phyloP scores from a whole-genome alignment of 2,797 vertebrate genomes.

The Falco naumanni region DNA sequence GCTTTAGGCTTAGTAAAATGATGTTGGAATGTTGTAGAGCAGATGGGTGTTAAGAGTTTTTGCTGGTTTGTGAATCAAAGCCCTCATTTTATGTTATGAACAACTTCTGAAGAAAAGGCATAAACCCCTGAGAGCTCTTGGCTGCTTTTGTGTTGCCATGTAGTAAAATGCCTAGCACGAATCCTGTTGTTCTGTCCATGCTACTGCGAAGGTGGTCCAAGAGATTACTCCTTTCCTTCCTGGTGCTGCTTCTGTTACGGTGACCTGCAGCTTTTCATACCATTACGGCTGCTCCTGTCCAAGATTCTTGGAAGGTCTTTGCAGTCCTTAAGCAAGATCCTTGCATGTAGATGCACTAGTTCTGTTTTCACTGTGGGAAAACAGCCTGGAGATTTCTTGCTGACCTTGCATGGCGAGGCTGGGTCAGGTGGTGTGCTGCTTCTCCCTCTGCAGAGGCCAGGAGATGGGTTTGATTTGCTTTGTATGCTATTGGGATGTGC shows the following conservation, averaged over 20 bases:
- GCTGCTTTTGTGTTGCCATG: not conserved
- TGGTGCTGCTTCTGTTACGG: not conserved
- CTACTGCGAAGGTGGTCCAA: not conserved
- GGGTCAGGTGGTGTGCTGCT: not conserved
- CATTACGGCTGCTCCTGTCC: not conserved
- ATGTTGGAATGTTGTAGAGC: not conserved
- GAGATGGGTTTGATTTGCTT: not conserved
- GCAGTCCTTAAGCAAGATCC: not conserved
- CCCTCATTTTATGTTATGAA: not conserved
- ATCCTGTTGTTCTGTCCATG: not conserved
- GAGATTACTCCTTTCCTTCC: not conserved
- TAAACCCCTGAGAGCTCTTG: not conserved
- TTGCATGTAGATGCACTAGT: fast-evolving
- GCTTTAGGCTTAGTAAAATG: not conserved
- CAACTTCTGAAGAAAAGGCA: not conserved
- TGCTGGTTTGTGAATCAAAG: not conserved
- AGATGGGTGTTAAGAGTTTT: not conserved
- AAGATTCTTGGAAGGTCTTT: not conserved
- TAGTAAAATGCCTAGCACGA: fast-evolving
- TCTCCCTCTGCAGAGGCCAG: not conserved
- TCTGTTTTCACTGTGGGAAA: not conserved
- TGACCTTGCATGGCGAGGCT: not conserved
- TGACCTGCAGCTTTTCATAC: not conserved
- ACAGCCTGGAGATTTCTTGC: not conserved
- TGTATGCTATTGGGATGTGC: not conserved